Conservation (phyloP, 37 sponge, comb jelly and placozoan species). For the Spongilla lacustris region DNA sequence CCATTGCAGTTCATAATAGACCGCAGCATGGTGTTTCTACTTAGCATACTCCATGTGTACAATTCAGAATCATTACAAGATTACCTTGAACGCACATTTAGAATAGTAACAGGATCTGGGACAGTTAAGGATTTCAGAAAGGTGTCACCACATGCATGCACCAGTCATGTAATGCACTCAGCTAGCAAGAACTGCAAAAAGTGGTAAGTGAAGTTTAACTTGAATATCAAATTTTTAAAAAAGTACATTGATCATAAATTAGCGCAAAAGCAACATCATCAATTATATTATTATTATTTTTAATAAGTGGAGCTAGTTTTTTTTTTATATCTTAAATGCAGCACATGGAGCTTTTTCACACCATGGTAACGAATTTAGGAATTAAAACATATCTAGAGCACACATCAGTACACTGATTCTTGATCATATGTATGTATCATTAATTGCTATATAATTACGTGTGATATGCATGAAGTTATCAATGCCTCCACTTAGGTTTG, state of each 20-base stretch:
- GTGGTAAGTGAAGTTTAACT: no score
- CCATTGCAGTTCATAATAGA: constrained; percentile 7
- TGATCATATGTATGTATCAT: no score
- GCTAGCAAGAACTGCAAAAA: background rate
- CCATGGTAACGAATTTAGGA: no score
- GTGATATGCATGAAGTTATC: background rate
- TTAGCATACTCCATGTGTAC: constrained; percentile 5
- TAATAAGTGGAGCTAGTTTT: no score
- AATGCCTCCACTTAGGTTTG: background rate
- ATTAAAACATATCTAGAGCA: no score
- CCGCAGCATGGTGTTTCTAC: background rate
- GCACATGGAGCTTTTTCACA: no score
- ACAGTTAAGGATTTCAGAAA: background rate
- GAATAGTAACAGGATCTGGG: constrained; percentile 3
- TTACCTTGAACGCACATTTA: constrained; percentile 6
- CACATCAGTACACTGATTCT: no score
- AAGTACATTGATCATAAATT: no score
- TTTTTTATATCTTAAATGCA: no score
- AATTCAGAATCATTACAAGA: background rate
- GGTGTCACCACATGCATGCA: background rate
- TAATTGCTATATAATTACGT: background rate
- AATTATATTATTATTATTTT: no score
- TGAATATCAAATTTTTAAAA: no score
- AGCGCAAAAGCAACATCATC: no score
- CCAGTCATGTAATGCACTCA: constrained; percentile 17